A percentile compares a stretch with the other conserved stretches of the same genome.
These are phyloP conservation scores for Uria lomvia DNA, from an alignment of 2,113 vertebrate genomes.

Conservation along the genomic window DNA sequence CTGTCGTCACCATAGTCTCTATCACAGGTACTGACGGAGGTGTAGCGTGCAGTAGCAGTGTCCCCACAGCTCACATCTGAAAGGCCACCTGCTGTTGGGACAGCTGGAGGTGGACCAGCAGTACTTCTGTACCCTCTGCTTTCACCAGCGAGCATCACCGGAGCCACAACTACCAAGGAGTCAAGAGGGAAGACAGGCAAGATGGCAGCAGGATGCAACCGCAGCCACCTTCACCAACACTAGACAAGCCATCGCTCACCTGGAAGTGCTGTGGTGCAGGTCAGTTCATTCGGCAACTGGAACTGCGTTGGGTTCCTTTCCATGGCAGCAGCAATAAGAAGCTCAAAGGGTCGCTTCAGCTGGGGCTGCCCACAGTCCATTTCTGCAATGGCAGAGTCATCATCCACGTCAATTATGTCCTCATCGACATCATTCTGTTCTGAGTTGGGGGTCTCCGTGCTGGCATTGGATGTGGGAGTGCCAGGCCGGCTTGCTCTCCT, in stretches of 20 bases:
- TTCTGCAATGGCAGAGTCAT: conserved; percentile 86
- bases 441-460: conserved; percentile 90
- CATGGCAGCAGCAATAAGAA: conserved; percentile 96
- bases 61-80: not conserved
- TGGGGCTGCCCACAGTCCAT: conserved; percentile 84
- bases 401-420: conserved; percentile 92
- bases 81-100: not conserved
- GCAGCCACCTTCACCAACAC: not conserved
- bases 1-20: not conserved
- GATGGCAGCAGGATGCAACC: not conserved
- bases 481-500: conserved; percentile 89
- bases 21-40: not conserved
- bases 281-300: conserved; percentile 96
- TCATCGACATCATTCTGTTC: conserved; percentile 96
- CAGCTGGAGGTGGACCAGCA: not conserved
- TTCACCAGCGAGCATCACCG: not conserved
- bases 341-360: conserved; percentile 94
- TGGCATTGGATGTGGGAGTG: conserved; percentile 94
- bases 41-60: not conserved
- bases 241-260: conserved; percentile 68
- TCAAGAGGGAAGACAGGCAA: not conserved
- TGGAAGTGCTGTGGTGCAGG: conserved; percentile 97
- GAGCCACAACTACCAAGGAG: not conserved
- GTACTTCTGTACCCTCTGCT: not conserved
- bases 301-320: conserved; percentile 98